Conservation (phyloP, 2,113 vertebrate species). For the Indicator indicator region DNA sequence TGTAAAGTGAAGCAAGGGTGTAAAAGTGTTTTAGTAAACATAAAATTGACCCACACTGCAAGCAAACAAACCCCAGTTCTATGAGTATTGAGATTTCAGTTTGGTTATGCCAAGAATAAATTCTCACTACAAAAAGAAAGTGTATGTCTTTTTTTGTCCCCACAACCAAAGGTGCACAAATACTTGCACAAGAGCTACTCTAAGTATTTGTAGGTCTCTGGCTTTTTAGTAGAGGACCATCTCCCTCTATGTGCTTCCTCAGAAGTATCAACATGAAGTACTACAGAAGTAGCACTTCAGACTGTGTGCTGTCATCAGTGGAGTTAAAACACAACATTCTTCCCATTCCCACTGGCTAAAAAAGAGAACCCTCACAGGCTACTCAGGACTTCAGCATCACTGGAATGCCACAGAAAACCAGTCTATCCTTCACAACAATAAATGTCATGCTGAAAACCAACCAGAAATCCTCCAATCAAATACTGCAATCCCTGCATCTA, state of each 20-base stretch:
- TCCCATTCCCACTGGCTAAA: not conserved
- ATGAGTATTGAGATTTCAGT: not conserved
- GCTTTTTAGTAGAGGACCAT: not conserved
- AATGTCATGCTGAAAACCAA: not conserved
- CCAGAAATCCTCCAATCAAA: not conserved
- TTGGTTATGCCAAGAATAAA: not conserved
- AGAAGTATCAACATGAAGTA: not conserved
- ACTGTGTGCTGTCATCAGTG: not conserved
- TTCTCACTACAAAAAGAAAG: not conserved
- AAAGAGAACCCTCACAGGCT: not conserved
- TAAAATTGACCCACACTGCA: not conserved
- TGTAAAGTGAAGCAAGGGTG: not conserved
- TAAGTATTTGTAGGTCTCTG: not conserved
- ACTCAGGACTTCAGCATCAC: not conserved
- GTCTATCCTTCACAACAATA: not conserved
- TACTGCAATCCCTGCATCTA: not conserved
- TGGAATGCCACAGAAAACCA: not conserved
- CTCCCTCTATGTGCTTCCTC: not conserved
- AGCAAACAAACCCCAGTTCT: not conserved
- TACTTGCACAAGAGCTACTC: not conserved
- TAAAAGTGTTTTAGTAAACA: not conserved
- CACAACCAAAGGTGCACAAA: not conserved
- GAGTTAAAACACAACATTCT: not conserved
- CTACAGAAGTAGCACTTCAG: not conserved
- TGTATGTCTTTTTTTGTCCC: not conserved